Evolutionary conservation across 2,888 invertebrate species (phyloP), one percentile per base, ranked within the genome.

Genomic region (Melolontha melolontha): DNA sequence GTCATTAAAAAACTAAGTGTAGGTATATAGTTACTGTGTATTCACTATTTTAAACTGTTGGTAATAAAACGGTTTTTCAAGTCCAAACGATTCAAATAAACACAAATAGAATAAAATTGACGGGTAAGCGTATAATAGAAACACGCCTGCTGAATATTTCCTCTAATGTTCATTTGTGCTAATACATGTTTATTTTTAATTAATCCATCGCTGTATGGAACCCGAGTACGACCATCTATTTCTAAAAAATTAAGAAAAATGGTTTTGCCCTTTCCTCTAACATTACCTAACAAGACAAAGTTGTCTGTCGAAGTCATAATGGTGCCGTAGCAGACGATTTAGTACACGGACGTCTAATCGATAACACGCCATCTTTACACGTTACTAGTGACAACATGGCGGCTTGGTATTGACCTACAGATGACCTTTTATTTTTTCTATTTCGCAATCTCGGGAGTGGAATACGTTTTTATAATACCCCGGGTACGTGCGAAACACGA

Each of bases 181-280:
- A 22, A 16, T 22, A 49, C 22, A 52, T 14, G 2, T 14, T 7
- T 14, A 7, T 44, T 7, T 44, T 14, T 12, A 44, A 44, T 14
- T 12, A 14, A 52, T 57, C 57, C 57, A 57, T 57, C 57, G 57
- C 27, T 7, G 42, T 29, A 44, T 11, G 42, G 51, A 34, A 52
- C 51, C 29, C 51, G 51, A 34, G 1, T 52, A 52, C 51, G 51
- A 52, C 34, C 51, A 52, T 27, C 34, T 52, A 57, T 47, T 62
- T 62, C 59, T 62, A 62, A 62, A 62, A 62, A 62, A 62, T 22
- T 29, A 11, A 62, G 17, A 7, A 62, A 62, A 47, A 62, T 10
- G 34, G 59, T 12, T 47, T 57, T 57, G 57, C 42, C 42, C 59
- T 59, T 29, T 7, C 44, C 59, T 49, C 17, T 62, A 62, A 29